Conservation (phyloP, 2,113 vertebrate species). For the Onychorhynchus coronatus region DNA sequence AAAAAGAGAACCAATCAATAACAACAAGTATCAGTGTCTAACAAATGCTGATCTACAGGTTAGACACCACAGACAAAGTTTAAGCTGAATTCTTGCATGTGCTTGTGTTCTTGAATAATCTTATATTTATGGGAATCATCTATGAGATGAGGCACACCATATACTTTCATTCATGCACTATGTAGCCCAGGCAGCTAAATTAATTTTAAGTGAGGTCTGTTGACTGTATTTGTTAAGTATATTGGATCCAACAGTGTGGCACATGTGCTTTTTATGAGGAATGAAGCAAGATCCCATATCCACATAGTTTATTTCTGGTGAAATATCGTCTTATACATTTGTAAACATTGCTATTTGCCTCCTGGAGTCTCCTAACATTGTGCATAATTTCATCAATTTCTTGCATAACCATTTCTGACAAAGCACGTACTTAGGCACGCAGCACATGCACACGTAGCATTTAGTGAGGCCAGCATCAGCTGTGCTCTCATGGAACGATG, state of each 20-base stretch:
- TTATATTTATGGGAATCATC: not conserved
- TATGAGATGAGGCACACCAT: not conserved
- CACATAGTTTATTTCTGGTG: not conserved
- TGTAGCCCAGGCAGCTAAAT: not conserved
- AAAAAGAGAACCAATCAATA: constrained; percentile 15
- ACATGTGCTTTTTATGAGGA: not conserved
- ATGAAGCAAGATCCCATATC: not conserved
- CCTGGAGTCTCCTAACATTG: not conserved
- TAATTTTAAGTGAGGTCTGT: not conserved
- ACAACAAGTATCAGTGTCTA: not conserved
- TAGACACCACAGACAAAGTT: not conserved
- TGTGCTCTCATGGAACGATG: not conserved
- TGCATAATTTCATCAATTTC: not conserved
- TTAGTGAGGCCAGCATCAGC: not conserved
- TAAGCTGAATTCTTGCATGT: not conserved
- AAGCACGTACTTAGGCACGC: rapidly evolving
- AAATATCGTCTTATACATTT: not conserved
- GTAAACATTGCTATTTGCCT: not conserved
- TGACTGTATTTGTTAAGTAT: not conserved
- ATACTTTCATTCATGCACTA: not conserved
- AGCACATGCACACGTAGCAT: rapidly evolving
- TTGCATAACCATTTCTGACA: not conserved
- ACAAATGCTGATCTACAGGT: not conserved
- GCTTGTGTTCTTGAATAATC: not conserved
- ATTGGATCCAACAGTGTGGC: not conserved